These are phyloP conservation scores for Drosophila recens DNA, from an alignment of 2,888 invertebrate genomes.

Conservation along the genomic window DNA sequence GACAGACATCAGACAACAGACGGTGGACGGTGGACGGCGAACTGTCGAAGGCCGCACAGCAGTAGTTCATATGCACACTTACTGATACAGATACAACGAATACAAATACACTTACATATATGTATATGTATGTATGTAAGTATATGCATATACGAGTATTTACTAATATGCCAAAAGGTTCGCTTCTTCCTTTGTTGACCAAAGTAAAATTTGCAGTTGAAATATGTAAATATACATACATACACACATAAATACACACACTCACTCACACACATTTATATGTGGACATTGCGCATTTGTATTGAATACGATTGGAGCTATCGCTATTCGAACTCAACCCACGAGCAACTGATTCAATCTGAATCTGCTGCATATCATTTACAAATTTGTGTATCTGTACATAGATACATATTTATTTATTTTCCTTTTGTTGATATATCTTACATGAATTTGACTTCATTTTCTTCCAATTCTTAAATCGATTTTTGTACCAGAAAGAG, in stretches of 20 bases:
- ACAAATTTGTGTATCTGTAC: neutral
- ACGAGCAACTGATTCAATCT: neutral
- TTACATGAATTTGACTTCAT: neutral
- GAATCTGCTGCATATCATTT: conserved; percentile 4
- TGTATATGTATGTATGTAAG: no score
- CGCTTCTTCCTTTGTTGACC: conserved; percentile 29
- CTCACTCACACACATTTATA: neutral
- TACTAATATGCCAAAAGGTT: conserved; percentile 14
- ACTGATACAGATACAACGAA: conserved; percentile 5
- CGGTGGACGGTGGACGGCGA: conserved; percentile 1
- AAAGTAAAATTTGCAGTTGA: conserved; percentile 54
- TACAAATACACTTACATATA: neutral
- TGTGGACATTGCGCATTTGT: neutral
- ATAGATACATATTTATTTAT: no score
- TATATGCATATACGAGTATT: neutral
- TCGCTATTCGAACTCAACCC: neutral
- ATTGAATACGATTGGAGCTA: neutral
- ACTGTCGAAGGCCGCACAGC: conserved; percentile 29
- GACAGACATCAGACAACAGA: neutral
- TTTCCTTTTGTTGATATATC: neutral
- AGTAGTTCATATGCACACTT: neutral
- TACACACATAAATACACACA: neutral
- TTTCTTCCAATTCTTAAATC: neutral
- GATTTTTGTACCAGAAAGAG: neutral
- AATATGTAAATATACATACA: conserved; percentile 38